Evolutionary conservation across 2,888 invertebrate species (phyloP).

Genomic region (Nomada goodeniana): DNA sequence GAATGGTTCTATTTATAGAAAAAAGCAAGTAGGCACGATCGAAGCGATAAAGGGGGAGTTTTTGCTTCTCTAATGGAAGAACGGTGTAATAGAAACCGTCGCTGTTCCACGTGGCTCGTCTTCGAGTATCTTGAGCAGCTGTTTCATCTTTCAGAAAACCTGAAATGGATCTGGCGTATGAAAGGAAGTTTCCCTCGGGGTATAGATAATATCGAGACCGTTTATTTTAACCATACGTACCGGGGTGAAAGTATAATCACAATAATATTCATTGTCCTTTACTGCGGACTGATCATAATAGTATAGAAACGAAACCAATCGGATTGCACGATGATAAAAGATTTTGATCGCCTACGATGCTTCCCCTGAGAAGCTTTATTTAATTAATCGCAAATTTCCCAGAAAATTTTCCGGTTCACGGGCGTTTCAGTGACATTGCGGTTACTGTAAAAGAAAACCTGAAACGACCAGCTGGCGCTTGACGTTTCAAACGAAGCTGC

Average conservation of each 20-base stretch:
- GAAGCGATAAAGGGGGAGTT: slow-evolving; percentile 7
- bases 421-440: neutral
- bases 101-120: slow-evolving; percentile 20
- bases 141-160: slow-evolving; percentile 15
- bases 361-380: neutral
- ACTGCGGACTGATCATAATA: no score
- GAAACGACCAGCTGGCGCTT: neutral
- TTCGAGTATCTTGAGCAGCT: neutral
- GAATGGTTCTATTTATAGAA: slow-evolving; percentile 3
- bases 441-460: neutral
- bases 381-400: neutral
- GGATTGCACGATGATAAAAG: no score
- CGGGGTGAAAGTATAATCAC: no score
- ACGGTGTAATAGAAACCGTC: slow-evolving; percentile 10
- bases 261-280: no score
- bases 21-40: slow-evolving; percentile 12
- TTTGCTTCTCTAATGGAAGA: neutral
- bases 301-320: no score
- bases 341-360: neutral
- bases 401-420: neutral
- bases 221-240: no score
- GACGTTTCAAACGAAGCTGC: slow-evolving; percentile 9
- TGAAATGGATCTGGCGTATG: neutral
- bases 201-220: no score
- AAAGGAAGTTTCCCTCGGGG: no score